phyloP scores from a whole-genome alignment of 2,797 vertebrate genomes.

The Thamnophis elegans region DNA sequence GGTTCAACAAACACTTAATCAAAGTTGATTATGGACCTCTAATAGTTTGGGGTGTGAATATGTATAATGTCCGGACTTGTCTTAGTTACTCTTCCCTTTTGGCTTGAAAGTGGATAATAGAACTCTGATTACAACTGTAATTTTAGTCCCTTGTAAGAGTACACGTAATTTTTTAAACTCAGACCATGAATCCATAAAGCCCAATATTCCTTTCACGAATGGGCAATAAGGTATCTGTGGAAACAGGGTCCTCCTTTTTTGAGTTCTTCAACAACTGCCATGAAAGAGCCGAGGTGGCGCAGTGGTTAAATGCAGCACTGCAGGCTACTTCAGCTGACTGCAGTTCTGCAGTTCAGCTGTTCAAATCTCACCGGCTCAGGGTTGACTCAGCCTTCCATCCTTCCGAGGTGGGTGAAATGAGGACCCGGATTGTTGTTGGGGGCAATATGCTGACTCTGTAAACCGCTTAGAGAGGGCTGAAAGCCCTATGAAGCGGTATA shows the following conservation, averaged over 20 bases:
- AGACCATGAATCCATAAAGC: not conserved
- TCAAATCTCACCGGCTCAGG: too few relatives aligned
- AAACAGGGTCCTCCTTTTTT: not conserved
- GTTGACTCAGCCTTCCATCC: too few relatives aligned
- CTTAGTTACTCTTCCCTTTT: not conserved
- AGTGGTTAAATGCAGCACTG: too few relatives aligned
- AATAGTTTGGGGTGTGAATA: not conserved
- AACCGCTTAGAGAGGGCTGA: too few relatives aligned
- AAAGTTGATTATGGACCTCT: not conserved
- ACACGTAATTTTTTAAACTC: not conserved
- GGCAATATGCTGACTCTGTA: too few relatives aligned
- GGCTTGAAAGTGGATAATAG: not conserved
- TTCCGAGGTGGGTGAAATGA: too few relatives aligned
- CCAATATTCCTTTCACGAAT: not conserved
- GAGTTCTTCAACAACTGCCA: not conserved
- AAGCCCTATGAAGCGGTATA: too few relatives aligned
- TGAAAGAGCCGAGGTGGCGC: too few relatives aligned
- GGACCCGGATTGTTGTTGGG: too few relatives aligned
- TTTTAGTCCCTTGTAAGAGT: not conserved
- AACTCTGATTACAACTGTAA: not conserved
- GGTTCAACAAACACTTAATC: not conserved
- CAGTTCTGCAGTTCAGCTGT: too few relatives aligned
- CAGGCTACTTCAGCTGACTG: too few relatives aligned
- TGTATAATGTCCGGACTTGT: not conserved
- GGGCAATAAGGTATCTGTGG: not conserved